phyloP scores from a whole-genome alignment of 2,113 vertebrate species.

The Panurus biarmicus region DNA sequence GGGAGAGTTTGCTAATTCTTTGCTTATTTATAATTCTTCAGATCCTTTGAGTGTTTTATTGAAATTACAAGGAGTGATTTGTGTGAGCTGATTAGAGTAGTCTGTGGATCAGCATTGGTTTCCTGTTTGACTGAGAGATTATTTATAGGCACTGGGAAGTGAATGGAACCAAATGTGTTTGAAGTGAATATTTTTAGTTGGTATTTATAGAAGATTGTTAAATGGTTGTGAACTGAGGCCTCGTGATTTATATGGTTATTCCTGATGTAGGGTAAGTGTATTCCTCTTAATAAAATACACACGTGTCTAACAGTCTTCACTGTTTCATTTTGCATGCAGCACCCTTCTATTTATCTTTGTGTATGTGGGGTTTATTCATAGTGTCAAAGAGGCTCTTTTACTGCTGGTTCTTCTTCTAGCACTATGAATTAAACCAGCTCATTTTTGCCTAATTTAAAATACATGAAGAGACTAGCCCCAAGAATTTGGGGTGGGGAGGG shows the following conservation, averaged over 20 bases:
- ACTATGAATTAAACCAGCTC: background rate
- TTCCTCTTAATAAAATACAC: slow-evolving; percentile 43
- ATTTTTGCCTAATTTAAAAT: slow-evolving; percentile 12
- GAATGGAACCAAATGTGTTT: slow-evolving; percentile 30
- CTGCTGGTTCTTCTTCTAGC: background rate
- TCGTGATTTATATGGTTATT: background rate
- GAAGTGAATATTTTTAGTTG: slow-evolving; percentile 20
- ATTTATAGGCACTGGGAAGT: slow-evolving; percentile 10
- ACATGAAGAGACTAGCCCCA: background rate
- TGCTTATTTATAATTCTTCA: background rate
- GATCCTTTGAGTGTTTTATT: background rate
- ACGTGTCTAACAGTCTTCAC: background rate
- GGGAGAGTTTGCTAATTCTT: background rate
- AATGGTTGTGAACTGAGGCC: background rate
- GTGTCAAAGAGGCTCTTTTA: background rate
- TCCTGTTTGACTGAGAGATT: slow-evolving; percentile 7
- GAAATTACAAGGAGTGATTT: slow-evolving; percentile 29
- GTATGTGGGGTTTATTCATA: background rate
- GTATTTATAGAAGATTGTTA: slow-evolving; percentile 28
- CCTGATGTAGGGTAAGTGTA: background rate
- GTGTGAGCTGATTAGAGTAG: slow-evolving; percentile 8
- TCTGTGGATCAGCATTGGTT: slow-evolving; percentile 4
- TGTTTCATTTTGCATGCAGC: slow-evolving; percentile 14
- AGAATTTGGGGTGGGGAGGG: background rate
- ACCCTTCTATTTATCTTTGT: slow-evolving; percentile 14